Evolutionary conservation across 2,797 vertebrate species (phyloP).

Genomic region (Alca torda): DNA sequence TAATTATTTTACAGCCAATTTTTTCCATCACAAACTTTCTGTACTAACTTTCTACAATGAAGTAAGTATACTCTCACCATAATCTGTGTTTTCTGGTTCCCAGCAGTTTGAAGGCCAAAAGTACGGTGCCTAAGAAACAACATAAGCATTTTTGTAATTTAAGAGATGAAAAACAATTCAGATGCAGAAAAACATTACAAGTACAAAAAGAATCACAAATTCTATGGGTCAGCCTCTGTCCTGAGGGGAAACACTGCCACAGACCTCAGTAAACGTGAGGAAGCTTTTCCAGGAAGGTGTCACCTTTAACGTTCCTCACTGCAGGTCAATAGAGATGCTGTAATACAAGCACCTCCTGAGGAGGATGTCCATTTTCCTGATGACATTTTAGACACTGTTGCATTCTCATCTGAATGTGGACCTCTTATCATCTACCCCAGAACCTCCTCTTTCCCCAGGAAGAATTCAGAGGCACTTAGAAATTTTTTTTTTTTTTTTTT

Average conservation of each 20-base stretch:
- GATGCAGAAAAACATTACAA: background rate
- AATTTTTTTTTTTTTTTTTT: background rate
- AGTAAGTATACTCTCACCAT: constrained; percentile 81
- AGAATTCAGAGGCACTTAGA: background rate
- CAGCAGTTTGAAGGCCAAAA: constrained; percentile 98
- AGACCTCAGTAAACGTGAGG: background rate
- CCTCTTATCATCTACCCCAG: background rate
- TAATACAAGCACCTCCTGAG: background rate
- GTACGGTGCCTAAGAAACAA: constrained; percentile 87
- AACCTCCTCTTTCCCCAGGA: background rate
- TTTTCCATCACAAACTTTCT: background rate
- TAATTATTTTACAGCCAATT: background rate
- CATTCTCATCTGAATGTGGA: background rate
- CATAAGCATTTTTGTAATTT: background rate
- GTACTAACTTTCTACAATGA: background rate
- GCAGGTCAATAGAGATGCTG: background rate
- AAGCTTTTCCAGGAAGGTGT: background rate
- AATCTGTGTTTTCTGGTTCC: constrained; percentile 97
- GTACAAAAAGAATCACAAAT: background rate
- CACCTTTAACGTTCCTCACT: background rate
- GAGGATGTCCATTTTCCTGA: background rate
- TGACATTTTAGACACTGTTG: background rate
- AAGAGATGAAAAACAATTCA: background rate
- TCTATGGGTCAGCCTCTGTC: background rate
- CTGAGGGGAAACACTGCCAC: background rate